A percentile compares a stretch with the other conserved stretches of the same genome.
phyloP scores from a whole-genome alignment of 2,888 invertebrate species.

The Lasioglossum oenotherae region DNA sequence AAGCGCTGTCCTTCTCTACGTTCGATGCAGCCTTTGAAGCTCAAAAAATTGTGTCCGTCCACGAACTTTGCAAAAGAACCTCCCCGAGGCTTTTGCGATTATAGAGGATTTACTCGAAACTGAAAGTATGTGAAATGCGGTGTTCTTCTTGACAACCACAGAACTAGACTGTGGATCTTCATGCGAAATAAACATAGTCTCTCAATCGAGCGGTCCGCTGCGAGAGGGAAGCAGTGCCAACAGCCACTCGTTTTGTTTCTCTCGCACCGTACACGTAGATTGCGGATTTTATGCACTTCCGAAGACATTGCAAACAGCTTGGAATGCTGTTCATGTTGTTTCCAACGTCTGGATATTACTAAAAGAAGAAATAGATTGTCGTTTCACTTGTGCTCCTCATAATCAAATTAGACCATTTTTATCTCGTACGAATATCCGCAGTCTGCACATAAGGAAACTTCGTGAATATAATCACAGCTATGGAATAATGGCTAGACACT shows the following conservation, averaged over 20 bases:
- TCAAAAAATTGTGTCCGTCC: no score
- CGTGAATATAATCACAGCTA: neutral
- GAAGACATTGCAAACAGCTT: neutral
- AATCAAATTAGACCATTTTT: neutral
- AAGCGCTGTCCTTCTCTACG: no score
- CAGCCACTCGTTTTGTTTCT: neutral
- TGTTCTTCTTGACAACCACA: no score
- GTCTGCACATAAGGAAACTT: no score
- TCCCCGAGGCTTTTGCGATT: no score
- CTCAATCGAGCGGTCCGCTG: neutral
- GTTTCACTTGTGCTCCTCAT: neutral
- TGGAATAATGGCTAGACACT: neutral
- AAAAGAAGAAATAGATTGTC: neutral
- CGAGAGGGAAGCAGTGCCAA: neutral
- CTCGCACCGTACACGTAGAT: neutral
- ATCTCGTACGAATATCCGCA: no score
- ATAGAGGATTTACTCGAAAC: no score
- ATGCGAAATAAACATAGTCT: neutral
- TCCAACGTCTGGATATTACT: neutral
- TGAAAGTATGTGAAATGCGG: no score
- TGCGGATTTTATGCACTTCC: neutral
- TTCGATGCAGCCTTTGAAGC: no score
- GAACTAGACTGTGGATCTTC: neutral
- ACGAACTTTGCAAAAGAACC: no score
- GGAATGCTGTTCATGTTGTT: neutral